phyloP scores from a whole-genome alignment of 92 coral and sea anemone species.

The Desmophyllum pertusum region DNA sequence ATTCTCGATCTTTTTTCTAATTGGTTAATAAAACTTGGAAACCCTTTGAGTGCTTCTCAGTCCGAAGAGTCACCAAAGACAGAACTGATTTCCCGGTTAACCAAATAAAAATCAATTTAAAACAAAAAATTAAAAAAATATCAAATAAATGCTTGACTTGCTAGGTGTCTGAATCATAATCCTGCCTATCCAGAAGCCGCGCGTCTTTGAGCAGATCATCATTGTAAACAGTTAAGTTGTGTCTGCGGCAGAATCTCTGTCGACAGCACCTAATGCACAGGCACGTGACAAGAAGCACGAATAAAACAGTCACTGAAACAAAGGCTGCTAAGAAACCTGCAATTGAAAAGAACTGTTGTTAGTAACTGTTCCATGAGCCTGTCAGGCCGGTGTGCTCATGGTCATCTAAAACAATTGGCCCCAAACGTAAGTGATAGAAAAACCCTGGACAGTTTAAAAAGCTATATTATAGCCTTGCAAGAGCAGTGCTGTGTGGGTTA shows the following conservation, averaged over 20 bases:
- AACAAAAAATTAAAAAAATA: not conserved
- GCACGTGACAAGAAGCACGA: conserved; percentile 53
- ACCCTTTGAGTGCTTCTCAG: not conserved
- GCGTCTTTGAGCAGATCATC: conserved; percentile 66
- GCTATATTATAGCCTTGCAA: no score
- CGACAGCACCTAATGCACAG: conserved; percentile 71
- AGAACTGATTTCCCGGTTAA: not conserved
- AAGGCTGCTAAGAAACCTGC: conserved; percentile 85
- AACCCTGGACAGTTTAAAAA: no score
- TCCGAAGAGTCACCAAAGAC: no score
- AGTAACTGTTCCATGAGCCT: not conserved
- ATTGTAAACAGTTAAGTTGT: conserved; percentile 8
- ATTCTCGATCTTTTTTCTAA: not conserved
- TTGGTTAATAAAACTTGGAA: not conserved
- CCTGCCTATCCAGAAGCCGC: conserved; percentile 62
- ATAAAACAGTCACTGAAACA: conserved; percentile 49
- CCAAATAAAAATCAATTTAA: not conserved
- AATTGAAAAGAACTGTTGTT: not conserved
- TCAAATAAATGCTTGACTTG: not conserved
- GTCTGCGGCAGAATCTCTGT: conserved; percentile 35
- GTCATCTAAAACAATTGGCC: no score
- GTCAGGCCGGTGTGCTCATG: not conserved
- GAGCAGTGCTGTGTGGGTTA: no score
- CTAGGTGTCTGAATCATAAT: conserved; percentile 67
- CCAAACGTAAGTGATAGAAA: no score